These are phyloP conservation scores for Philereme transversata DNA, from an alignment of 2,888 invertebrate species.

Conservation along the genomic window DNA sequence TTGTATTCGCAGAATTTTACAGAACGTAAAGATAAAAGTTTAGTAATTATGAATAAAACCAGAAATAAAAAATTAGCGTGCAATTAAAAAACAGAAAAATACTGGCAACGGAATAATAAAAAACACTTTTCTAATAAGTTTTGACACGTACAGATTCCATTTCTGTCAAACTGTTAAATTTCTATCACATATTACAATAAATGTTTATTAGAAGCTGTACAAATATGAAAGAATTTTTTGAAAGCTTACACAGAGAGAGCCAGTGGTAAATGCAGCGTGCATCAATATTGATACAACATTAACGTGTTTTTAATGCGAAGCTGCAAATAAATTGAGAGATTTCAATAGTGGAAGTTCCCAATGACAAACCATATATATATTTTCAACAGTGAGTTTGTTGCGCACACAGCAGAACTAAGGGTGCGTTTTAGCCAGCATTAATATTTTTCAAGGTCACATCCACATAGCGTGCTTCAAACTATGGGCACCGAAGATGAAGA, in stretches of 20 bases:
- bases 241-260: slow-evolving; percentile 4
- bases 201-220: neutral
- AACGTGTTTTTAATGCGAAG: slow-evolving; percentile 18
- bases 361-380: too few species aligned
- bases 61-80: slow-evolving; percentile 17
- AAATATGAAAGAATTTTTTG: neutral
- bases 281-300: slow-evolving; percentile 11
- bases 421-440: too few species aligned
- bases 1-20: too few species aligned
- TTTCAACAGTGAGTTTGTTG: too few species aligned
- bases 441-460: too few species aligned
- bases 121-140: neutral
- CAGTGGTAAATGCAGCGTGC: slow-evolving; percentile 15
- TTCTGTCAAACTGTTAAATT: neutral
- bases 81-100: slow-evolving; percentile 21
- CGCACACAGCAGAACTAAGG: too few species aligned
- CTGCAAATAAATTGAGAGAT: slow-evolving; percentile 16
- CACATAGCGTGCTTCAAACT: too few species aligned
- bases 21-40: too few species aligned
- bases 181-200: neutral
- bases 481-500: too few species aligned
- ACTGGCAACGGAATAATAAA: neutral
- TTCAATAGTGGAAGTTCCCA: slow-evolving; percentile 12
- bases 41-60: neutral
- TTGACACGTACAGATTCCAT: too few species aligned